phyloP scores from a whole-genome alignment of 2,797 vertebrate genomes.

The Acanthopagrus latus region DNA sequence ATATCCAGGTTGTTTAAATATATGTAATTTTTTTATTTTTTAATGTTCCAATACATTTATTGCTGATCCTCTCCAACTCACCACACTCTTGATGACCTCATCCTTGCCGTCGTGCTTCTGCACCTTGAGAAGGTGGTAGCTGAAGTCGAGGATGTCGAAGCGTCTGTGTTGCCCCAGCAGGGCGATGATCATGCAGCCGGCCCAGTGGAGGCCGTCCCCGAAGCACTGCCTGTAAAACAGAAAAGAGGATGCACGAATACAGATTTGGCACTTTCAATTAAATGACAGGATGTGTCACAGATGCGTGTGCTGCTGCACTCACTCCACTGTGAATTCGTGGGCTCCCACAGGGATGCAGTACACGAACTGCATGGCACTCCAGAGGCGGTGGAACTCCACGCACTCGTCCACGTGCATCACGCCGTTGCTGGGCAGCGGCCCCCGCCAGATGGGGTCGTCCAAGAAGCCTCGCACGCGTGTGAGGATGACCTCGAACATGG shows the following conservation, averaged over 20 bases:
- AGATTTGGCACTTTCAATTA: background rate
- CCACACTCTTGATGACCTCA: constrained; percentile 98
- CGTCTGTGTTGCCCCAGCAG: constrained; percentile 95
- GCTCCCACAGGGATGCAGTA: constrained; percentile 99
- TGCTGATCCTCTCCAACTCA: constrained; percentile 74
- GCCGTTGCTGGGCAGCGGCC: constrained; percentile 95
- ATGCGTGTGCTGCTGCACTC: constrained; percentile 59
- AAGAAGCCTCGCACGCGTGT: constrained; percentile 93
- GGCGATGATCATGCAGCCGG: constrained; percentile 97
- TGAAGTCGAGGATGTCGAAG: constrained; percentile 97
- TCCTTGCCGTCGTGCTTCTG: constrained; percentile 99
- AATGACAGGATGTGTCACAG: background rate
- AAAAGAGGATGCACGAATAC: background rate
- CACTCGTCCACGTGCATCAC: constrained; percentile 99
- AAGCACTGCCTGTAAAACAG: constrained; percentile 92
- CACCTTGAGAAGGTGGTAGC: constrained; percentile 98
- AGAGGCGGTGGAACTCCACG: constrained; percentile 97
- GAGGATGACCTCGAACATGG: constrained; percentile 99
- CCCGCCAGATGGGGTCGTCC: constrained; percentile 96
- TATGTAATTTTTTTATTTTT: too few species aligned
- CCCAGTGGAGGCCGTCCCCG: constrained; percentile 97
- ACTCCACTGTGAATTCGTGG: constrained; percentile 99
- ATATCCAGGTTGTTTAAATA: background rate
- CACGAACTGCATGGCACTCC: constrained; percentile 99
- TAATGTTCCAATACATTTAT: too few species aligned